A percentile compares a stretch with the other conserved stretches of the same genome.
These are phyloP conservation scores for Dryobates pubescens DNA, from an alignment of 2,797 vertebrate genomes.

Conservation along the genomic window DNA sequence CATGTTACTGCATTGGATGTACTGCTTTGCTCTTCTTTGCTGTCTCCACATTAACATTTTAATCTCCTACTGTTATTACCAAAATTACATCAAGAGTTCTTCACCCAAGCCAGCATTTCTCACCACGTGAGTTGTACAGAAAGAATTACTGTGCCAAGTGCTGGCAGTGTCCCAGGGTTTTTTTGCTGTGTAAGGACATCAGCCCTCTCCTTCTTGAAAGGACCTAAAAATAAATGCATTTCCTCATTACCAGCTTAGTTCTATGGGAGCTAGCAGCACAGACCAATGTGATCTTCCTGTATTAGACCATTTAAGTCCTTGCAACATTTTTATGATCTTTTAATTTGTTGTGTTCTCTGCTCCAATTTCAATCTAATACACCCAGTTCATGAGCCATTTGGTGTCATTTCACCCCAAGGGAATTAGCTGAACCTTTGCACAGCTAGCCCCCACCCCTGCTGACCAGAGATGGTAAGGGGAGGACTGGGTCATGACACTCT, in stretches of 20 bases:
- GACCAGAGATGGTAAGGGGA: too few species aligned
- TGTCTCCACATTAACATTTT: neutral
- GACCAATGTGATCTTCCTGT: neutral
- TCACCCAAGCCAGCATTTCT: neutral
- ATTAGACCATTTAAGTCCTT: neutral
- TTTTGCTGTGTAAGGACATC: conserved; percentile 40
- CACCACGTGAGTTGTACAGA: neutral
- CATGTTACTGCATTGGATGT: neutral
- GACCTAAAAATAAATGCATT: conserved; percentile 6
- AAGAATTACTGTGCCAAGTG: neutral
- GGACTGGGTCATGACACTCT: too few species aligned
- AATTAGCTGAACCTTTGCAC: too few species aligned
- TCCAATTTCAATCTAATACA: too few species aligned
- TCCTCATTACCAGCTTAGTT: neutral
- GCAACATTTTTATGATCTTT: neutral
- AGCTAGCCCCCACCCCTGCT: too few species aligned
- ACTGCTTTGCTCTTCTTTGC: neutral
- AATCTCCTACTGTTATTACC: neutral
- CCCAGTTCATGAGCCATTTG: too few species aligned
- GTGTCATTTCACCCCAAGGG: too few species aligned
- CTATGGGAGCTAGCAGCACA: neutral
- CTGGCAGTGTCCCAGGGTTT: neutral
- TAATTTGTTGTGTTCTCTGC: neutral
- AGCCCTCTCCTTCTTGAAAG: conserved; percentile 9
- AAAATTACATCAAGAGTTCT: neutral